These are phyloP conservation scores for Gymnogyps californianus DNA, from an alignment of 2,113 vertebrate genomes.

Conservation along the genomic window DNA sequence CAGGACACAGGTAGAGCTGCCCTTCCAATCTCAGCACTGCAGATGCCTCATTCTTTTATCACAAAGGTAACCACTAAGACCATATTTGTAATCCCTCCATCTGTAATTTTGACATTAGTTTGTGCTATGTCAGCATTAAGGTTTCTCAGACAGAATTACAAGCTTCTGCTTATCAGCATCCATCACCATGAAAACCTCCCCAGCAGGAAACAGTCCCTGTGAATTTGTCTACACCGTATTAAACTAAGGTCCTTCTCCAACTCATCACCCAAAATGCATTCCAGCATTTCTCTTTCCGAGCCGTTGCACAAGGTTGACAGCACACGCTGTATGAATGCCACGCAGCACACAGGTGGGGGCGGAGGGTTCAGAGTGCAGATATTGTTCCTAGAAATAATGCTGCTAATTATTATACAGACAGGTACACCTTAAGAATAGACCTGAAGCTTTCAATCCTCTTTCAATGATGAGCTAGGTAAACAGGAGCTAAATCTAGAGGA, in stretches of 20 bases:
- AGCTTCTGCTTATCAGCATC: neutral
- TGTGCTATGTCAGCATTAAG: neutral
- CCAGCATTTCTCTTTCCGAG: neutral
- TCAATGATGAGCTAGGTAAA: neutral
- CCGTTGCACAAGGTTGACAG: neutral
- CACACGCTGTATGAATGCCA: neutral
- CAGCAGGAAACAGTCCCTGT: neutral
- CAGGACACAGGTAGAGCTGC: neutral
- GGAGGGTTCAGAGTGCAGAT: neutral
- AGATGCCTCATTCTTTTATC: neutral
- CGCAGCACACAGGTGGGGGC: neutral
- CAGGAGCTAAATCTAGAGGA: neutral
- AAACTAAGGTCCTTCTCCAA: neutral
- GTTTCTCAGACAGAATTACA: neutral
- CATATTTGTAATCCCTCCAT: neutral
- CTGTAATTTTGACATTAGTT: neutral
- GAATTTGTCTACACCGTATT: neutral
- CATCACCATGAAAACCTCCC: neutral
- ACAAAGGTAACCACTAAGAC: neutral
- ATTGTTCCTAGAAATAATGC: neutral
- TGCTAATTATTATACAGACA: neutral
- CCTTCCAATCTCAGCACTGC: neutral
- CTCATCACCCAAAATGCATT: neutral
- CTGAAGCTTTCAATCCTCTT: neutral
- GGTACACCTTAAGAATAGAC: neutral